Evolutionary conservation across 2,888 invertebrate genomes (phyloP).

Genomic region (Perithous albicinctus): DNA sequence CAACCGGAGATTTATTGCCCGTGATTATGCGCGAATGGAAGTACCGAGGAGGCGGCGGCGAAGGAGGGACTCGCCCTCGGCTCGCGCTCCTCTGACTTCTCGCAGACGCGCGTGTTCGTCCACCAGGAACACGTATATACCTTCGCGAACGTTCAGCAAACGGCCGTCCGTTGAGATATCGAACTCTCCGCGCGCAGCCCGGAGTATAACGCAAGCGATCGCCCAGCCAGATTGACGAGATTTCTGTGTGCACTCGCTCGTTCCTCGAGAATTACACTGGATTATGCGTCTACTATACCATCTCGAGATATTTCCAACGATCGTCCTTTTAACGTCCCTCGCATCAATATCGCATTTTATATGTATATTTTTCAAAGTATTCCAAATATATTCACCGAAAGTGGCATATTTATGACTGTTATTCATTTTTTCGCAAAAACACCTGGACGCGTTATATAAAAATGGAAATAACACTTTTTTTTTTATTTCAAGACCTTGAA

Average conservation of each 20-base stretch:
- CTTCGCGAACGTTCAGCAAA: slow-evolving; percentile 24
- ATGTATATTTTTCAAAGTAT: too few species aligned
- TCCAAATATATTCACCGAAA: neutral
- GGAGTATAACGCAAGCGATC: slow-evolving; percentile 52
- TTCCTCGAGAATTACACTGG: slow-evolving; percentile 65
- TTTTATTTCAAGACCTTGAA: too few species aligned
- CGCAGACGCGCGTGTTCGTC: slow-evolving; percentile 45
- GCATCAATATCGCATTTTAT: too few species aligned
- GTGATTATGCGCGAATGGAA: slow-evolving; percentile 82
- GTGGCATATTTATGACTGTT: too few species aligned
- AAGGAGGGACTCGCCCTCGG: slow-evolving; percentile 69
- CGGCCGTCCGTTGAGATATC: slow-evolving; percentile 60
- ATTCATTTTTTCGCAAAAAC: too few species aligned
- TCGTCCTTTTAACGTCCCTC: slow-evolving; percentile 29
- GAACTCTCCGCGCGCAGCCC: slow-evolving; percentile 49
- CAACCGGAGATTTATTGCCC: slow-evolving; percentile 84
- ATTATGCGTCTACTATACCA: slow-evolving; percentile 61
- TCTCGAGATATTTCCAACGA: slow-evolving; percentile 50
- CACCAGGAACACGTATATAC: slow-evolving; percentile 5
- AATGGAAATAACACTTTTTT: too few species aligned
- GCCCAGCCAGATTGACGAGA: slow-evolving; percentile 60
- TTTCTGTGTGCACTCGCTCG: slow-evolving; percentile 60
- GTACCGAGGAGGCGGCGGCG: slow-evolving; percentile 72
- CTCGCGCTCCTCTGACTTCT: slow-evolving; percentile 61
- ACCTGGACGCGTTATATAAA: too few species aligned